A percentile compares a stretch with the other conserved stretches of the same genome.
Evolutionary conservation across 2,113 vertebrate genomes (phyloP).

Genomic region (Litocranius walleri): DNA sequence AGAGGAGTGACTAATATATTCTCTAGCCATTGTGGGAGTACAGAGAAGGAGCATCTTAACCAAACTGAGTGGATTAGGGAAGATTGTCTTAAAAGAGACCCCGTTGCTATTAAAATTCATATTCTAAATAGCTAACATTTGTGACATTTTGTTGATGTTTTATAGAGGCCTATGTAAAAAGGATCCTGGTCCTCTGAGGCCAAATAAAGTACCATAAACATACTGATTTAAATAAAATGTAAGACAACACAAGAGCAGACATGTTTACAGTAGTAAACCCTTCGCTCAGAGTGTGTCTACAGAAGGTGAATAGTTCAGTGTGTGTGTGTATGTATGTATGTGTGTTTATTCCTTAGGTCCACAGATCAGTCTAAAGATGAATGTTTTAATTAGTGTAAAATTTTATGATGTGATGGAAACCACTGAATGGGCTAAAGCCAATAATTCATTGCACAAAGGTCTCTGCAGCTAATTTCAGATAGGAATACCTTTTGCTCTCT

Average conservation of each 20-base stretch:
- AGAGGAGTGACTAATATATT: background rate
- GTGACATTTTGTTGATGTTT: background rate
- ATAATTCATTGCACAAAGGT: slow-evolving; percentile 7
- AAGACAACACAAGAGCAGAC: background rate
- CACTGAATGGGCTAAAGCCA: background rate
- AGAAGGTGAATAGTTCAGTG: background rate
- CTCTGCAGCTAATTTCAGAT: background rate
- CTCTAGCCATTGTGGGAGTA: background rate
- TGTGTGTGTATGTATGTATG: background rate
- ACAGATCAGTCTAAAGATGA: background rate
- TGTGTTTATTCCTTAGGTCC: background rate
- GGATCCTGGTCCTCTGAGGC: background rate
- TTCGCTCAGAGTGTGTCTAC: background rate
- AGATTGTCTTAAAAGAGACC: background rate
- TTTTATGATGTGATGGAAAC: background rate
- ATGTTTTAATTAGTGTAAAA: background rate
- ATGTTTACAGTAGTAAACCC: background rate
- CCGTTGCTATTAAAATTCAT: background rate
- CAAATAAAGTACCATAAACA: background rate
- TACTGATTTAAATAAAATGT: background rate
- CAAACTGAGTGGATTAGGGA: background rate
- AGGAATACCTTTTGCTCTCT: slow-evolving; percentile 28
- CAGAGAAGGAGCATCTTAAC: background rate
- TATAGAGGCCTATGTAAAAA: background rate
- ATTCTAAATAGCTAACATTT: background rate